Base-by-base conservation (phyloP, 1,140 invertebrate genomes). In the Thereuonema tuberculata region DNA sequence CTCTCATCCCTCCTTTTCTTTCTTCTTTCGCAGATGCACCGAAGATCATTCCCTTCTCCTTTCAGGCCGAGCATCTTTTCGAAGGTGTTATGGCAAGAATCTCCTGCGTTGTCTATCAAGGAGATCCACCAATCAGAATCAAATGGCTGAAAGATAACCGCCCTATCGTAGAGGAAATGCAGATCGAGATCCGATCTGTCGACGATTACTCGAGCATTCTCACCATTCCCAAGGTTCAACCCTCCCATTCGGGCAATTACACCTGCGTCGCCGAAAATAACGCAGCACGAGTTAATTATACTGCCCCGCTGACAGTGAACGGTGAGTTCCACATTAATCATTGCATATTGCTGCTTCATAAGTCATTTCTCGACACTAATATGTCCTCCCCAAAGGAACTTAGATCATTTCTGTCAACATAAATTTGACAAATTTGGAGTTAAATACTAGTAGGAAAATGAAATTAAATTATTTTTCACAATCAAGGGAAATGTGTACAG, bases 51-150 rank as follows among this genome's bases (percentile, higher is more conserved):
- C n/a, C n/a, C n/a, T n/a, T n/a, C n/a, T n/a, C n/a, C n/a, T n/a
- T n/a, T n/a, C n/a, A n/a, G n/a, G n/a, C 78, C 63, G 77, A 76
- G 68, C 73, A 77, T 67, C 75, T 84, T 70, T 79, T 80, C 71
- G 80, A 80, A 63, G 84, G 84, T 31, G 81, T 83, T 66, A 78
- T 83, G 46, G 80, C 83, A 37, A 79, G 82, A 62, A 76, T 86
- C 62, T 78, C 82, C 67, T 89, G 85, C 72, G 81, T 82, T 31
- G 82, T 84, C 53, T 81, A 81, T 64, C 83, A 83, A 64, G 85
- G 85, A 43, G 85, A 87, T 71, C 77, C 80, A 64, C 85, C 85
- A 52, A 77, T 87, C 58, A 76, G 76, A 62, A 80, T 86, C 57
- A 75, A 75, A 61, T 88, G 85, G 85, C 65, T 70, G n/a, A 75